Percentiles rank a stretch among this genome's conserved stretches.
Evolutionary conservation across 1,140 invertebrate species (phyloP).

Genomic region (Pseudomyrmex pallidus): DNA sequence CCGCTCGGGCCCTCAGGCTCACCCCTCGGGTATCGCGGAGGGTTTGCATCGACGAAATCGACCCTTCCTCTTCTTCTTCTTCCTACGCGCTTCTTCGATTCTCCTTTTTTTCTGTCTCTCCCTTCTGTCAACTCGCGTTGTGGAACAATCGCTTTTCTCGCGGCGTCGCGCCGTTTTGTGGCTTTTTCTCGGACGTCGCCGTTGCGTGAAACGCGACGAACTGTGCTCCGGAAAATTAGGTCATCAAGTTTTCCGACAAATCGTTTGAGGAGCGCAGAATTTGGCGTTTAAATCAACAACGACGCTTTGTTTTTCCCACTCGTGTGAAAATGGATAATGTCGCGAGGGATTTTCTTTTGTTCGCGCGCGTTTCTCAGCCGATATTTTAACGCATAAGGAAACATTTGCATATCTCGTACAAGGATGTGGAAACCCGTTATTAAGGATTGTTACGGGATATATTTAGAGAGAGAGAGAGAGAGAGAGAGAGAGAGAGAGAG

Average conservation of each 20-base stretch:
- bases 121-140: neutral
- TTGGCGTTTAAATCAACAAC: neutral
- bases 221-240: constrained; percentile 25
- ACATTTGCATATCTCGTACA: neutral
- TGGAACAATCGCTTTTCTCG: constrained; percentile 14
- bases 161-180: too few relatives aligned
- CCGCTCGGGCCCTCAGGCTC: constrained; percentile 7
- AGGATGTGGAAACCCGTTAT: too few relatives aligned
- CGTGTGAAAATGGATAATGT: neutral
- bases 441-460: too few relatives aligned
- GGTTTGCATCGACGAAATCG: constrained; percentile 47
- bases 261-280: neutral
- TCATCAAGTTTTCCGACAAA: neutral
- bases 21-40: constrained; percentile 58
- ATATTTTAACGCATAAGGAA: neutral
- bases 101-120: constrained; percentile 6
- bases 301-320: neutral
- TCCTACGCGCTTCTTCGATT: neutral
- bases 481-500: too few relatives aligned
- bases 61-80: constrained; percentile 15
- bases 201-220: neutral
- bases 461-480: too few relatives aligned
- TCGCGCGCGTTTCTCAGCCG: neutral
- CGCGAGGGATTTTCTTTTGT: neutral
- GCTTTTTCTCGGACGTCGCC: too few relatives aligned